phyloP scores from a whole-genome alignment of 2,797 vertebrate genomes.

The Percopsis omiscomaycus region DNA sequence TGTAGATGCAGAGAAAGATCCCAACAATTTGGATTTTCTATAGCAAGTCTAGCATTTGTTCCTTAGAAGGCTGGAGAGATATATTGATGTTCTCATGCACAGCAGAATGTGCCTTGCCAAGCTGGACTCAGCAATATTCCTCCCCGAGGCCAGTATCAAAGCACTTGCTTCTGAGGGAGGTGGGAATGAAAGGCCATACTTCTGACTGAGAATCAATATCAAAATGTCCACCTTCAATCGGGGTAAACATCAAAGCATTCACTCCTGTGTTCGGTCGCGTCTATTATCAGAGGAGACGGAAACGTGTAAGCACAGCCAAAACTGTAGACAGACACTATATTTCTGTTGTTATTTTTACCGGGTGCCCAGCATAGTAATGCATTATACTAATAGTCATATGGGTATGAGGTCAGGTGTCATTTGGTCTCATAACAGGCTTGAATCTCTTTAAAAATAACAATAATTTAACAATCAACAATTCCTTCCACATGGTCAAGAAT shows the following conservation, averaged over 20 bases:
- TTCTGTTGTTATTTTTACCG: too few species aligned
- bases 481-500: too few species aligned
- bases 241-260: conserved; percentile 36
- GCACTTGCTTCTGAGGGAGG: conserved; percentile 30
- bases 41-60: conserved; percentile 13
- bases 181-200: conserved; percentile 31
- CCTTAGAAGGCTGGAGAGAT: conserved; percentile 11
- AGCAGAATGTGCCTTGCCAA: background rate
- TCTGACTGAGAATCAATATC: conserved; percentile 28
- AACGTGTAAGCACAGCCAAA: background rate
- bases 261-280: background rate
- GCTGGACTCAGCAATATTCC: conserved; percentile 12
- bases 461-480: too few species aligned
- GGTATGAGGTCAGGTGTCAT: too few species aligned
- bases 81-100: conserved; percentile 28
- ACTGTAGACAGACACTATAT: background rate
- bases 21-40: background rate
- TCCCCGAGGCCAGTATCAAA: conserved; percentile 44
- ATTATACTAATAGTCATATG: too few species aligned
- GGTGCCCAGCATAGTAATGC: too few species aligned
- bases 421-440: too few species aligned
- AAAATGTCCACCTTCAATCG: conserved; percentile 22
- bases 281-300: conserved; percentile 5
- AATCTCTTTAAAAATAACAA: too few species aligned
- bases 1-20: conserved; percentile 2